Base-by-base conservation (phyloP, 2,113 vertebrate genomes). In the Tretioscincus oriximinensis region DNA sequence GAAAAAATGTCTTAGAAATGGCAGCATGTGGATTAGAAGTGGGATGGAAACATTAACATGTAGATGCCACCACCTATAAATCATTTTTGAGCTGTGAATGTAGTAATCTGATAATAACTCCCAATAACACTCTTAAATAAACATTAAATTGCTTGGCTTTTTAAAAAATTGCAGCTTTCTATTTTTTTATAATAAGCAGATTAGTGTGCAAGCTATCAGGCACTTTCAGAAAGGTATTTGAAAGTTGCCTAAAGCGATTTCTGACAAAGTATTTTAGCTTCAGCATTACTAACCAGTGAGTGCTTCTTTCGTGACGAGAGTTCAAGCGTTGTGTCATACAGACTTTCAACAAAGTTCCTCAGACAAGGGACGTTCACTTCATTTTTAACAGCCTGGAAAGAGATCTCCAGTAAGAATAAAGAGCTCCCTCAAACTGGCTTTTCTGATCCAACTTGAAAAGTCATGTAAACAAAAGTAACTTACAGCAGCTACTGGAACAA, bases 361-460 rank as follows among this genome's bases (percentile, higher is more conserved):
- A 99, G 95, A 92, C 98, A 99, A 9, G 98, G 98, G n/a, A 99
- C 98, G 76, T 99, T 99, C 88, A 99, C 98, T 94, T 99, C 98
- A 86, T 99, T 99, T 95, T 99, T 99, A 88, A 99, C 98, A 85
- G 96, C 96, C 98, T 99, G 92, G 78, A 96, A 95, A 87, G 85
- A 91, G 76, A 85, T 26, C 3, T 20, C 0, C 29, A 63, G 72
- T 92, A 84, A 91, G 77, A 76, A 83, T 83, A 67, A 80, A 4
- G 58, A 31, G 75, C n/a, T 71, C 70, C 77, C 74, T 82, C 69
- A 73, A 45, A 24, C 3, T 81, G 20, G 41, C 78, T 63, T 65
- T 60, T 87, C 22, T 66, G 41, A 86, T 77, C 12, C 60, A 88
- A 63, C 75, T 64, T 31, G 9, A 89, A 64, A 81, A 84, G 22